These are phyloP conservation scores for Globodera rostochiensis DNA, from an alignment of 1,140 invertebrate species.

Conservation along the genomic window DNA sequence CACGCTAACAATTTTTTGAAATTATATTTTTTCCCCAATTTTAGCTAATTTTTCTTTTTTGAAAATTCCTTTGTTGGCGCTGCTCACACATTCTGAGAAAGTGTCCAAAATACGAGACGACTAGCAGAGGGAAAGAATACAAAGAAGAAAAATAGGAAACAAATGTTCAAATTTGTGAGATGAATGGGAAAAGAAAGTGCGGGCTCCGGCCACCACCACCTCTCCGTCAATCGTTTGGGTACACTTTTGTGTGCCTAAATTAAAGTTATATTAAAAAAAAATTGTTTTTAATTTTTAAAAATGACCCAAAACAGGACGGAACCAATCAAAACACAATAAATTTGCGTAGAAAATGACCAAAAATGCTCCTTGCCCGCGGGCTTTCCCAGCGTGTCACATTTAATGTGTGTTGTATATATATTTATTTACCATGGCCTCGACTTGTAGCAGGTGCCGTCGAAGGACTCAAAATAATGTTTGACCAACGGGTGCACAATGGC, in stretches of 20 bases:
- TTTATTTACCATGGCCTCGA: constrained; percentile 31
- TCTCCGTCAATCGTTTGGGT: constrained; percentile 31
- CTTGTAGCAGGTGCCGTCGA: constrained; percentile 46
- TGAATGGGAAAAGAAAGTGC: background rate
- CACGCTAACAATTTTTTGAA: too few species aligned
- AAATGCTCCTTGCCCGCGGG: too few species aligned
- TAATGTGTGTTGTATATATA: background rate
- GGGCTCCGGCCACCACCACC: too few species aligned
- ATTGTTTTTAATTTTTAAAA: background rate
- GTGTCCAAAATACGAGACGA: background rate
- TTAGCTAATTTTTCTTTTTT: too few species aligned
- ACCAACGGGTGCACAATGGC: constrained; percentile 58
- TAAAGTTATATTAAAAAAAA: background rate
- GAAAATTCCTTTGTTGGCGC: too few species aligned
- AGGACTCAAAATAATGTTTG: constrained; percentile 56
- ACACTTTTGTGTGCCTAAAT: constrained; percentile 33
- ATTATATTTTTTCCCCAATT: too few species aligned
- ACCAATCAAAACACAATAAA: too few species aligned
- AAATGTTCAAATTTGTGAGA: background rate
- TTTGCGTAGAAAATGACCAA: too few species aligned
- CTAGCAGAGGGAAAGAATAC: background rate
- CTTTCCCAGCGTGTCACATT: too few species aligned
- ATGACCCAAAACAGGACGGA: too few species aligned
- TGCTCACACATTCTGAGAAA: too few species aligned
- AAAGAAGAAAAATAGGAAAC: background rate